Conservation (phyloP, 2,113 vertebrate genomes). For the Acrocephalus kingi region DNA sequence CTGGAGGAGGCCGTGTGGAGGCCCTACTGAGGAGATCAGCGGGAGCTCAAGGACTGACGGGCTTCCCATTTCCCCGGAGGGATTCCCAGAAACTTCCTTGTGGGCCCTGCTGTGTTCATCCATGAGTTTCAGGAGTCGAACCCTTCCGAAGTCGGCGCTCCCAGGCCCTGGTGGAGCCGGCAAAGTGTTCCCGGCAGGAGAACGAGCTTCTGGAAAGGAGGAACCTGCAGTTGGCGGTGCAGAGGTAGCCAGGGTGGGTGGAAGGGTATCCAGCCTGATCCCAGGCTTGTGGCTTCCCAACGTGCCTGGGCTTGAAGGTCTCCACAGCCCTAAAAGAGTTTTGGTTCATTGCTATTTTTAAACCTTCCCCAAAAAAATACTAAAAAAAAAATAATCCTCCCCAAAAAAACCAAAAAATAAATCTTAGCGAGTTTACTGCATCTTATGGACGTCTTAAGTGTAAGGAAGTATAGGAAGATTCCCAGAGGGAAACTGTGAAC, state of each 20-base stretch:
- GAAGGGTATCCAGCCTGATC: background rate
- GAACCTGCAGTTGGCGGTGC: background rate
- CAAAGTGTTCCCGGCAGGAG: background rate
- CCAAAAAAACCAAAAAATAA: background rate
- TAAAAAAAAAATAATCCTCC: background rate
- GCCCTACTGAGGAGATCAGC: constrained; percentile 82
- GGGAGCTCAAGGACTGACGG: background rate
- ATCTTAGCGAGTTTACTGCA: constrained; percentile 42
- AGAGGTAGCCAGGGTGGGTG: background rate
- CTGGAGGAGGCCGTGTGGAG: constrained; percentile 96
- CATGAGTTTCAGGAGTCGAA: constrained; percentile 21
- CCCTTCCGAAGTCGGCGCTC: background rate
- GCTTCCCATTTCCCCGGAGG: background rate
- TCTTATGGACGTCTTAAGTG: constrained; percentile 41
- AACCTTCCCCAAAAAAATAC: background rate
- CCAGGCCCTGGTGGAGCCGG: background rate
- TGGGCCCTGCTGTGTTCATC: background rate
- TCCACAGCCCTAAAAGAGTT: constrained; percentile 47
- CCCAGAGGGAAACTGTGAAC: constrained; percentile 81
- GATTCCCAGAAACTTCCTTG: background rate
- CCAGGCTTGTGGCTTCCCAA: background rate
- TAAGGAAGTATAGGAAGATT: constrained; percentile 75
- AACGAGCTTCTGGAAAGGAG: constrained; percentile 31
- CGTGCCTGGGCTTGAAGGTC: background rate
- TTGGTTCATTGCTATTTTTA: constrained; percentile 50